Percentiles rank a stretch among this genome's conserved stretches.
These are phyloP conservation scores for Haemorhous mexicanus DNA, from an alignment of 2,113 vertebrate genomes.

Conservation along the genomic window DNA sequence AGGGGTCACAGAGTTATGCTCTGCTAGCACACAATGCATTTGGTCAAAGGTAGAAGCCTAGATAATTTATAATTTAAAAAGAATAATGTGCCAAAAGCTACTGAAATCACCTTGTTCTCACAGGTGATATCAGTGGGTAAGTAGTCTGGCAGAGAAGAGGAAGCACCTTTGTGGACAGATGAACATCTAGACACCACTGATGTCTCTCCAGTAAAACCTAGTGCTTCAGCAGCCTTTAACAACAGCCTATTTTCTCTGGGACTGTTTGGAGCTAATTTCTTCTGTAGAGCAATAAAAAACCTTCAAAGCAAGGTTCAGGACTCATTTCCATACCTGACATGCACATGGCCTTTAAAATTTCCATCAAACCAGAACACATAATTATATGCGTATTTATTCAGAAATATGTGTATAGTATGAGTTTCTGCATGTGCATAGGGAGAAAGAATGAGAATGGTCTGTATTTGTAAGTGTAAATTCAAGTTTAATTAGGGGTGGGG, in stretches of 20 bases:
- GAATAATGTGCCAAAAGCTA: neutral
- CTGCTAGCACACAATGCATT: neutral
- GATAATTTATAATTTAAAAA: neutral
- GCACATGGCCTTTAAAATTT: neutral
- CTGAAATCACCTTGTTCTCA: neutral
- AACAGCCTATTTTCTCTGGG: neutral
- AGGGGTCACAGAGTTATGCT: neutral
- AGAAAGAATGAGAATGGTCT: neutral
- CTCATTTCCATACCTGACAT: constrained; percentile 19
- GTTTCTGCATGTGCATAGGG: neutral
- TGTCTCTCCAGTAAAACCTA: neutral
- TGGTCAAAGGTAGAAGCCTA: neutral
- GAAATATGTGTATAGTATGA: neutral
- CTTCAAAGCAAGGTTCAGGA: constrained; percentile 9
- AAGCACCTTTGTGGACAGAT: neutral
- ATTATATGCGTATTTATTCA: neutral
- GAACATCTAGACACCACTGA: neutral
- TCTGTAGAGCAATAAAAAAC: constrained; percentile 17
- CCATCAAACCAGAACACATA: neutral
- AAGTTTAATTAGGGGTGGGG: accelerated
- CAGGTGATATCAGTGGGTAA: neutral
- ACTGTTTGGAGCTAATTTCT: neutral
- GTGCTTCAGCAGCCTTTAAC: neutral
- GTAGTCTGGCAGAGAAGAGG: neutral
- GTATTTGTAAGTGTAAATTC: neutral